These are phyloP conservation scores for Macrobrachium nipponense DNA, from an alignment of 1,140 invertebrate species.

Conservation along the genomic window DNA sequence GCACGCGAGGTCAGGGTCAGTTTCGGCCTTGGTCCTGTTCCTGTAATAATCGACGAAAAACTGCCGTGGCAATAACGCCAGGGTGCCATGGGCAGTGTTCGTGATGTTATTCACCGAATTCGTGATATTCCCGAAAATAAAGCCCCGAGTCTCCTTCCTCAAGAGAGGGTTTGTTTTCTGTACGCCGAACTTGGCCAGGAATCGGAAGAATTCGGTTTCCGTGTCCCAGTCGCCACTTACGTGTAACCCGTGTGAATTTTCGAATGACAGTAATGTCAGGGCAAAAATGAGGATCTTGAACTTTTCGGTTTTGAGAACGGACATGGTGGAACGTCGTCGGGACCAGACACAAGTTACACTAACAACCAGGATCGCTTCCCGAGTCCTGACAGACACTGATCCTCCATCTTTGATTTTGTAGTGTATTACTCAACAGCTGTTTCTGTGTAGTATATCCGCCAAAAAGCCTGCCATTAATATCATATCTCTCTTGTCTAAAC, in stretches of 20 bases:
- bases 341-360: no score
- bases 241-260: slow-evolving; percentile 13
- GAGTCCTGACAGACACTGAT: no score
- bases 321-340: no score
- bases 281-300: no score
- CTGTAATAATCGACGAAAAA: slow-evolving; percentile 47
- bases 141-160: slow-evolving; percentile 86
- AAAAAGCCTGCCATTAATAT: no score
- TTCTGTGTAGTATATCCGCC: no score
- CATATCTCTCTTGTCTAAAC: no score
- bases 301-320: no score
- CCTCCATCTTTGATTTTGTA: no score
- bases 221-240: slow-evolving; percentile 32
- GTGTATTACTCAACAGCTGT: no score
- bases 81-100: slow-evolving; percentile 4
- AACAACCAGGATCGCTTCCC: no score
- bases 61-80: slow-evolving; percentile 33
- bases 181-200: slow-evolving; percentile 95
- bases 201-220: slow-evolving; percentile 84
- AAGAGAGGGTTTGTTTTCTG: slow-evolving; percentile 92
- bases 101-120: not conserved
- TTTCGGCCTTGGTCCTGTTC: slow-evolving; percentile 28
- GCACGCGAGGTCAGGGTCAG: slow-evolving; percentile 42
- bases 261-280: no score
- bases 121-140: slow-evolving; percentile 91